phyloP scores from a whole-genome alignment of 2,888 invertebrate genomes.

The Scaptomyza caliginosa region DNA sequence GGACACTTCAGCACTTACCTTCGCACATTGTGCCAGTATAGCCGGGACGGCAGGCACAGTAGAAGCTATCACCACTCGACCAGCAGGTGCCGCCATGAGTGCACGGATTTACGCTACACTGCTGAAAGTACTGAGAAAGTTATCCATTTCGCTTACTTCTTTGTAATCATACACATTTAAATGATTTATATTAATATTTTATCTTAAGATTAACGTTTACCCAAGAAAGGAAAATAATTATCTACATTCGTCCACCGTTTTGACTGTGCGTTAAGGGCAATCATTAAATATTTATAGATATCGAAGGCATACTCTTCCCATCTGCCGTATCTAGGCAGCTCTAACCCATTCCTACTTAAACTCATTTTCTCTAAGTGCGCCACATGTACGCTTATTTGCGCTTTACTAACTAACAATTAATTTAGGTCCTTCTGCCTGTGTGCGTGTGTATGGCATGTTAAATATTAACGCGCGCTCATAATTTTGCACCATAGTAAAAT shows the following conservation, averaged over 20 bases:
- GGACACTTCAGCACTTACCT: conserved; percentile 85
- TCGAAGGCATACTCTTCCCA: no score
- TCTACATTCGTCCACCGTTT: no score
- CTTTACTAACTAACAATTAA: conserved; percentile 65
- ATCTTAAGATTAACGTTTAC: no score
- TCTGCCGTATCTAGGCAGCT: no score
- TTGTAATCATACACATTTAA: neutral
- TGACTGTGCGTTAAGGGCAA: no score
- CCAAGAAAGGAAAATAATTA: no score
- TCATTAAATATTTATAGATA: no score
- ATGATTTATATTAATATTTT: no score
- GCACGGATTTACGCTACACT: conserved; percentile 90
- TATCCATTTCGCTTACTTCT: conserved; percentile 23
- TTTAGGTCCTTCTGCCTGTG: conserved; percentile 18
- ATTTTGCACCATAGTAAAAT: conserved; percentile 63
- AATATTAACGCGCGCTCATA: conserved; percentile 62
- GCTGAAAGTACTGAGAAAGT: conserved; percentile 84
- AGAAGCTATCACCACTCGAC: conserved; percentile 90
- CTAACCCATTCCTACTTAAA: no score
- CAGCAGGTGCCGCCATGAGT: conserved; percentile 91
- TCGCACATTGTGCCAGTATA: conserved; percentile 92
- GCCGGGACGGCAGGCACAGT: conserved; percentile 92
- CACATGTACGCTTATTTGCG: conserved; percentile 17
- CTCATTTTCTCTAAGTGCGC: neutral
- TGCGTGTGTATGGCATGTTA: conserved; percentile 52